Evolutionary conservation across 23 tunicate species (phyloP).

Genomic region (Halocynthia roretzi): DNA sequence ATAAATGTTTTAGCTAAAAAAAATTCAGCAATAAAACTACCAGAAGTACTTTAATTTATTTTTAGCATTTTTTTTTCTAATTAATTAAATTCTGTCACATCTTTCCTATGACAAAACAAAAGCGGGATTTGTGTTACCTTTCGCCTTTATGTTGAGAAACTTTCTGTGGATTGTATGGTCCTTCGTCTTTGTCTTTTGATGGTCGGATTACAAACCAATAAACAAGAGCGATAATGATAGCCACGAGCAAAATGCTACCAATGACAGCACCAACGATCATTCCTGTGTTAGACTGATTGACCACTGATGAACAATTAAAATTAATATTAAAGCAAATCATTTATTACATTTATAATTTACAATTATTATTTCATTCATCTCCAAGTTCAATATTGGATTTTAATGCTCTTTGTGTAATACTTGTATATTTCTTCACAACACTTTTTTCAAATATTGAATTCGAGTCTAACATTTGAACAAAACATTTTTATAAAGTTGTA

Average conservation of each 20-base stretch:
- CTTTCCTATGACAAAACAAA: no score
- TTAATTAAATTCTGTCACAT: no score
- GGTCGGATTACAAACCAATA: slow-evolving; percentile 38
- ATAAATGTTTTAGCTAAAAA: no score
- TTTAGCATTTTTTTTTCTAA: no score
- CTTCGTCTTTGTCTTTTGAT: slow-evolving; percentile 42
- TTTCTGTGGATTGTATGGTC: slow-evolving; percentile 41
- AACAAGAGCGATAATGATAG: slow-evolving; percentile 20
- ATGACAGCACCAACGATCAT: slow-evolving; percentile 49
- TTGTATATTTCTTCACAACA: slow-evolving; percentile 1
- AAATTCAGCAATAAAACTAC: no score
- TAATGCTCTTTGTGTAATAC: not conserved
- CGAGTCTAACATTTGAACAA: not conserved
- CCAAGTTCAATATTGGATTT: not conserved
- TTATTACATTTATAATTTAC: not conserved
- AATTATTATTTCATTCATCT: not conserved
- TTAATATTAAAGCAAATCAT: not conserved
- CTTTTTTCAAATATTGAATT: not conserved
- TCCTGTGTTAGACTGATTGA: slow-evolving; percentile 28
- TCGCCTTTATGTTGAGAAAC: not conserved
- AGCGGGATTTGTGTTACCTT: not conserved
- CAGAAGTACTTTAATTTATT: no score
- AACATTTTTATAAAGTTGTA: no score
- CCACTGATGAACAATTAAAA: slow-evolving; percentile 17
- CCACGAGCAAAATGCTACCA: slow-evolving; percentile 43